A percentile compares a stretch with the other conserved stretches of the same genome.
Conservation (phyloP, 1,140 invertebrate genomes). For the Lepidurus apus region DNA sequence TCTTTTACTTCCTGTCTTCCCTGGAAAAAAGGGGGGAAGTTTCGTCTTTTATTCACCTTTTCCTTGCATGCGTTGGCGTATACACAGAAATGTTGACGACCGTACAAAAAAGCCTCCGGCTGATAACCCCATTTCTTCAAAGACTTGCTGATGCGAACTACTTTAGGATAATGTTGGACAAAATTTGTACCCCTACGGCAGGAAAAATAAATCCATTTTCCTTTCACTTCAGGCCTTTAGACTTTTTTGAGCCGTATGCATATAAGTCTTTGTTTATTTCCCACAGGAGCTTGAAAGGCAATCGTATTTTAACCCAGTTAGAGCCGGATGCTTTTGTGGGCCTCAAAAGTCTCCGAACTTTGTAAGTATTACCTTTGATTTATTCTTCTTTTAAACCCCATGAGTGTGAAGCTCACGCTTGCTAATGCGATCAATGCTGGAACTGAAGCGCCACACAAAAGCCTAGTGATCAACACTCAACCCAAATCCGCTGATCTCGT, state of each 20-base stretch:
- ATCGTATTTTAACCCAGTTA: conserved; percentile 54
- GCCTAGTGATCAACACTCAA: background rate
- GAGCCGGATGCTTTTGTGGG: conserved; percentile 61
- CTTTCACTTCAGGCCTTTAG: conserved; percentile 35
- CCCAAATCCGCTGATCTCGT: background rate
- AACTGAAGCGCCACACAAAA: background rate
- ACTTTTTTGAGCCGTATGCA: conserved; percentile 41
- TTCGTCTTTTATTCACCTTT: no score
- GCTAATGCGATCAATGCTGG: background rate
- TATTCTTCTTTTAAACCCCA: conserved; percentile 11
- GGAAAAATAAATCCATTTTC: background rate
- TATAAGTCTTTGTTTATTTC: conserved; percentile 44
- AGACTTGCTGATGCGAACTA: no score
- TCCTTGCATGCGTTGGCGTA: no score
- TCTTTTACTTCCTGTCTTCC: no score
- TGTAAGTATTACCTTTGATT: conserved; percentile 52
- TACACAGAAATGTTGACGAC: no score
- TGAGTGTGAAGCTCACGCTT: conserved; percentile 6
- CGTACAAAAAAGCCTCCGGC: no score
- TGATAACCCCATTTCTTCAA: no score
- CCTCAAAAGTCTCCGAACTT: conserved; percentile 52
- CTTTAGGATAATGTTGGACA: no score
- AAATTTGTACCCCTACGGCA: background rate
- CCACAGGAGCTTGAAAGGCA: conserved; percentile 62
- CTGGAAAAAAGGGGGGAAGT: no score